Percentiles rank a stretch among this genome's conserved stretches.
These are phyloP conservation scores for Buphagus erythrorhynchus DNA, from an alignment of 2,797 vertebrate species.

Conservation along the genomic window DNA sequence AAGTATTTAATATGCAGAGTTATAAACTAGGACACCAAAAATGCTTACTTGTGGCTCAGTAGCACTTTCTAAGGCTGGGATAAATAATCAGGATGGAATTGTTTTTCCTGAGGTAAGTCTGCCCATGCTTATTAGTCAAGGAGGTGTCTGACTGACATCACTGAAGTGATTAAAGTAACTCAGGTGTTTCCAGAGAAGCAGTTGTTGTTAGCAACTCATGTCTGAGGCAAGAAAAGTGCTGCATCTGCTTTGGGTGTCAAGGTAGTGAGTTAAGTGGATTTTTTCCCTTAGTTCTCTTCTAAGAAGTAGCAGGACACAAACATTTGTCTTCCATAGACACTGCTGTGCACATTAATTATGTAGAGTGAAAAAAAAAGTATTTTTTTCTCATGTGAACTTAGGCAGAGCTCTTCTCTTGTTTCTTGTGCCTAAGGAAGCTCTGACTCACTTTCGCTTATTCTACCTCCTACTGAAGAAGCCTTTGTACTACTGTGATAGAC, in stretches of 20 bases:
- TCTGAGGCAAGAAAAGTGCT: neutral
- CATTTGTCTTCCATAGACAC: fast-evolving
- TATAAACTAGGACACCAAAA: neutral
- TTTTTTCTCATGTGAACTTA: neutral
- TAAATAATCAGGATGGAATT: neutral
- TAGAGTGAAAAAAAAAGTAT: neutral
- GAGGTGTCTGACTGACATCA: neutral
- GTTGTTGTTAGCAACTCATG: neutral
- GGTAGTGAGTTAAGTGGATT: neutral
- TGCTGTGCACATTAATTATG: fast-evolving
- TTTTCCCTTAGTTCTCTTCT: neutral
- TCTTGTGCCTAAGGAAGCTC: neutral
- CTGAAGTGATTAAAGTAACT: neutral
- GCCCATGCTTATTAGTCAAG: neutral
- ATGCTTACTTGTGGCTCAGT: neutral
- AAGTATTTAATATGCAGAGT: neutral
- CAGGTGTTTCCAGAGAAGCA: neutral
- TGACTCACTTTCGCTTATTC: neutral
- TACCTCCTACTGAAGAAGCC: neutral
- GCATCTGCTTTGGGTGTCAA: neutral
- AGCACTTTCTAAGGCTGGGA: neutral
- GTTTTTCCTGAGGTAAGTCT: neutral
- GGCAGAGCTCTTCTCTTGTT: fast-evolving
- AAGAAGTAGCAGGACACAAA: neutral
- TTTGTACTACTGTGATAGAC: neutral